Evolutionary conservation across 1,140 invertebrate species (phyloP).

Genomic region (Drosophila lini): DNA sequence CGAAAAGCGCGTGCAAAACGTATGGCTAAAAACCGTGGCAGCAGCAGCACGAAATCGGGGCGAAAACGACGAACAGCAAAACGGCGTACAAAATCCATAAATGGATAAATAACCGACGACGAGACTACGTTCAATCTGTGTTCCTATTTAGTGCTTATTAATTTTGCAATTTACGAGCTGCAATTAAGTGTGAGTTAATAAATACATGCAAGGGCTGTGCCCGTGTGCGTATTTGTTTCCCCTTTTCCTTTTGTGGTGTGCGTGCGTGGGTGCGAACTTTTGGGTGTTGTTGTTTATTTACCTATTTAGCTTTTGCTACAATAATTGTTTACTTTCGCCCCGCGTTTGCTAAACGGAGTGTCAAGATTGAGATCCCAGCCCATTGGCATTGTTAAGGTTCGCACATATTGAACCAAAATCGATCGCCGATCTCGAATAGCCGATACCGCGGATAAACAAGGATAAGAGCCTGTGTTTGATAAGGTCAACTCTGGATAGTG

Average conservation of each 20-base stretch:
- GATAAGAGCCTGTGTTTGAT: background rate
- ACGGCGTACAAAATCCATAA: conserved; percentile 36
- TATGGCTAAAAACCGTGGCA: conserved; percentile 45
- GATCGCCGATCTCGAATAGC: background rate
- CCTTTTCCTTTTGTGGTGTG: background rate
- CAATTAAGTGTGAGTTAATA: conserved; percentile 59
- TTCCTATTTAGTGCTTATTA: conserved; percentile 64
- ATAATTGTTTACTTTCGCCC: conserved; percentile 25
- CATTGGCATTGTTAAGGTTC: conserved; percentile 44
- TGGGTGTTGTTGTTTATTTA: conserved; percentile 48
- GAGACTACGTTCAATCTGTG: conserved; percentile 52
- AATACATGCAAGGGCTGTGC: conserved; percentile 4
- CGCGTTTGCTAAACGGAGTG: conserved; percentile 31
- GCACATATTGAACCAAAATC: conserved; percentile 22
- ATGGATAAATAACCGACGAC: conserved; percentile 33
- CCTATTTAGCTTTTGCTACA: conserved; percentile 50
- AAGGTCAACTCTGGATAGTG: background rate
- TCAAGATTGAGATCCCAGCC: conserved; percentile 5
- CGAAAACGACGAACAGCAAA: conserved; percentile 13
- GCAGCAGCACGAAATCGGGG: conserved; percentile 8
- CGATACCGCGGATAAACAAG: conserved; percentile 12
- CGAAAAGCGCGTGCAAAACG: conserved; percentile 30
- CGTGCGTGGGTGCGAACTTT: conserved; percentile 40
- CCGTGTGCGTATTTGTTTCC: conserved; percentile 10
- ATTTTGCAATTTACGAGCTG: conserved; percentile 46